These are phyloP conservation scores for Oncorhynchus kisutch DNA, from an alignment of 2,113 vertebrate species.

Conservation along the genomic window DNA sequence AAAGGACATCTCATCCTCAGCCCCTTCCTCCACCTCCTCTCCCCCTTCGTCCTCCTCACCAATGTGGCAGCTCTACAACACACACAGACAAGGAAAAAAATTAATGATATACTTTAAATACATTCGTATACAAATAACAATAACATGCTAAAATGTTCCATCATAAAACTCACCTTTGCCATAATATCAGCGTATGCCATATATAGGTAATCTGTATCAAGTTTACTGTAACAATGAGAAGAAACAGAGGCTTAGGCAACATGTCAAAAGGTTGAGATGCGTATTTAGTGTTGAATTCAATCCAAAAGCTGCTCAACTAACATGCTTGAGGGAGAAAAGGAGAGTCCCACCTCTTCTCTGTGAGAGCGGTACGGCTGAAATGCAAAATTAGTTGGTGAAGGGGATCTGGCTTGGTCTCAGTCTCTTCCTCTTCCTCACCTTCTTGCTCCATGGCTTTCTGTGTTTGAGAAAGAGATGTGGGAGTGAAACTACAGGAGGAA, in stretches of 20 bases:
- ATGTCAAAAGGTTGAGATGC: background rate
- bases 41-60: conserved; percentile 81
- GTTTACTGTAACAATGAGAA: conserved; percentile 67
- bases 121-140: background rate
- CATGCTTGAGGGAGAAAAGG: background rate
- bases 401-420: conserved; percentile 87
- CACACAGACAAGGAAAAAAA: background rate
- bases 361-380: conserved; percentile 90
- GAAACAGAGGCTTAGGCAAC: background rate
- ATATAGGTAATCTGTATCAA: conserved; percentile 78
- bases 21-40: conserved; percentile 72
- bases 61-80: conserved; percentile 85
- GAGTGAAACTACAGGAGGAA: background rate
- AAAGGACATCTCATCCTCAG: conserved; percentile 82
- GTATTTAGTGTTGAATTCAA: background rate
- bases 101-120: background rate
- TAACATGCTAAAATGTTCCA: background rate
- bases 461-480: background rate
- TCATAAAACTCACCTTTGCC: conserved; percentile 71
- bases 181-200: conserved; percentile 81
- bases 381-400: conserved; percentile 93
- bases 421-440: conserved; percentile 84
- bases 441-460: conserved; percentile 84
- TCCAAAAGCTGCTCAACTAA: background rate
- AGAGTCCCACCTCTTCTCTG: conserved; percentile 84